Evolutionary conservation across 1,140 invertebrate genomes (phyloP), one percentile per base, ranked within the genome.

Genomic region (Babylonia areolata): DNA sequence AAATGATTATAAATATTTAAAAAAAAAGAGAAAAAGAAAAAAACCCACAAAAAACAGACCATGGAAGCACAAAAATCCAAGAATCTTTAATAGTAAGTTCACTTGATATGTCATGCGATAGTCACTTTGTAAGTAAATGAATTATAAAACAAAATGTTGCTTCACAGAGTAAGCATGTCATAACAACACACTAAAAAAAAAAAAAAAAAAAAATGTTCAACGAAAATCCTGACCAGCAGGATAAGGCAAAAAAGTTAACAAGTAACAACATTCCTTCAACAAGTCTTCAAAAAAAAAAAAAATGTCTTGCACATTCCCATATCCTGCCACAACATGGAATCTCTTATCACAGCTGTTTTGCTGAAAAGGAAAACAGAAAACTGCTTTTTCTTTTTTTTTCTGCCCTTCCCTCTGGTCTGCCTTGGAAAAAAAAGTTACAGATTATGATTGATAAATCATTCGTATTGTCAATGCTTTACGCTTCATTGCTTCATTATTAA

Each of bases 171-270:
- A 37, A 75, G 35, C 46, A 3, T 51, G 46, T 37, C 33, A 75
- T 71, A 71, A 71, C 28, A 9, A 71, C n/a, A n/a, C 28, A 71
- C 23, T 33, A n/a, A 12, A 28, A 71, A 35, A 9, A 3, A 75
- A 75, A 35, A 75, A 12, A 51, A 9, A 51, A 51, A 51, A 51
- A 51, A 51, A 51, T 9, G 9, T 0, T 51, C 17, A 51, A 17
- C 46, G 17, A 12, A 51, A 6, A 75, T 37, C 73, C 73, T 75
- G 73, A 35, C 73, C 73, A 75, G 73, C 73, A 37, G 73, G 73
- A 37, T 15, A 20, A 35, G 6, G 9, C 33, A 1, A 75, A 9
- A 75, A 75, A 33, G 15, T 37, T 11, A n/a, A 75, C 12, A 39
- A 28, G 28, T 64, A 64, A 64, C 46, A 51, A 51, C 20, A 64